Percentiles rank a stretch among this genome's conserved stretches.
Conservation (phyloP, 2,888 invertebrate genomes). For the Pseudococcus viburni region DNA sequence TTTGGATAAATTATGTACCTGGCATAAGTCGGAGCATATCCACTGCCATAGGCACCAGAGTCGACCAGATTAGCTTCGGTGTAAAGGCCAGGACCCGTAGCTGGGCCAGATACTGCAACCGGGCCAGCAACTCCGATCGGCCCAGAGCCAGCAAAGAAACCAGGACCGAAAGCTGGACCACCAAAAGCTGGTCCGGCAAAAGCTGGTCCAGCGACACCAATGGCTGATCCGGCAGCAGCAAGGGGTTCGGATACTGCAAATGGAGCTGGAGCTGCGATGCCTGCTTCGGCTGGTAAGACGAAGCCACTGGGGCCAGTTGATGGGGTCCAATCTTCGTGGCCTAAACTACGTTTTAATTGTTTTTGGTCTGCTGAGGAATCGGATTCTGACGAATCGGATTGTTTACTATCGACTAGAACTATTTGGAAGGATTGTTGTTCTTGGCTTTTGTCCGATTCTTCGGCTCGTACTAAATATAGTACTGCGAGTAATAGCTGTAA, state of each 20-base stretch:
- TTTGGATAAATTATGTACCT: not conserved
- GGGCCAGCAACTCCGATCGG: not conserved
- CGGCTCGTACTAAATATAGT: not conserved
- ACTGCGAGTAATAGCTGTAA: conserved; percentile 29
- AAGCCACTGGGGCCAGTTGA: not conserved
- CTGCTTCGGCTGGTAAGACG: conserved; percentile 29
- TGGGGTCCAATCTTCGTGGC: not conserved
- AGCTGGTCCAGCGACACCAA: not conserved
- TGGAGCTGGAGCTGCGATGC: not conserved
- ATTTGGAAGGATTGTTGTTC: conserved; percentile 16
- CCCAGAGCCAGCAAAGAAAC: not conserved
- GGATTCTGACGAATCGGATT: not conserved
- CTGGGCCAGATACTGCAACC: not conserved
- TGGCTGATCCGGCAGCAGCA: not conserved
- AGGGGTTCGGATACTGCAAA: not conserved
- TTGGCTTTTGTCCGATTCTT: conserved; percentile 44
- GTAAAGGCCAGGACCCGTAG: conserved; percentile 47
- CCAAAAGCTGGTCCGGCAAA: not conserved
- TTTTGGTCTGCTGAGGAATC: conserved; percentile 39
- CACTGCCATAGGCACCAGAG: conserved; percentile 45
- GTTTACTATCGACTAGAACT: conserved; percentile 56
- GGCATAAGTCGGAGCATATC: conserved; percentile 61
- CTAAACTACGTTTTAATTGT: conserved; percentile 64
- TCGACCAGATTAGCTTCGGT: conserved; percentile 55
- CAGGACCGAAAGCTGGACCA: conserved; percentile 1